Conservation (phyloP, 2,888 invertebrate genomes). For the Doris montereyensis region DNA sequence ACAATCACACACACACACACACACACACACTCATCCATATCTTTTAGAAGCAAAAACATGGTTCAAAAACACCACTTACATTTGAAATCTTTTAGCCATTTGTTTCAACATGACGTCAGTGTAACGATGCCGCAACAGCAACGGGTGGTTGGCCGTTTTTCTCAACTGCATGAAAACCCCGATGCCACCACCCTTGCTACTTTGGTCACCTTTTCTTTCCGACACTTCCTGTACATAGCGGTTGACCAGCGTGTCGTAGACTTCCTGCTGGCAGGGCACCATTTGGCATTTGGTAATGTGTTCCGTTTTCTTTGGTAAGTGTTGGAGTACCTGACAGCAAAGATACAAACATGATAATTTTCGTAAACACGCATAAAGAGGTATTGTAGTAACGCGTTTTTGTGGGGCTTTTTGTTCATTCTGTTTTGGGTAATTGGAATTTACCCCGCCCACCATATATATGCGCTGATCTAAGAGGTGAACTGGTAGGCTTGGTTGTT, state of each 20-base stretch:
- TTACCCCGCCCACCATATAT: too few relatives aligned
- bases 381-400: too few relatives aligned
- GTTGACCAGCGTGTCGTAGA: conserved; percentile 84
- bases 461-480: too few relatives aligned
- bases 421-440: too few relatives aligned
- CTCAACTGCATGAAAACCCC: conserved; percentile 85
- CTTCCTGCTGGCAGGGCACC: conserved; percentile 81
- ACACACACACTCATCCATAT: too few relatives aligned
- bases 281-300: conserved; percentile 80
- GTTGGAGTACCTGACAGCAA: conserved; percentile 73
- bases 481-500: too few relatives aligned
- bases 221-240: conserved; percentile 50
- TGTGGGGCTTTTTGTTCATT: too few relatives aligned
- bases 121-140: conserved; percentile 83
- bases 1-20: too few relatives aligned
- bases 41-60: too few relatives aligned
- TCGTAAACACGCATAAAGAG: too few relatives aligned
- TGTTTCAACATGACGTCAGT: conserved; percentile 77
- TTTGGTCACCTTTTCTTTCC: conserved; percentile 35
- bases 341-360: too few relatives aligned
- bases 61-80: too few relatives aligned
- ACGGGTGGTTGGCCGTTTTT: conserved; percentile 94
- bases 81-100: conserved; percentile 79
- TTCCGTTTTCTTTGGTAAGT: conserved; percentile 88
- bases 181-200: conserved; percentile 49